Conservation (phyloP, 2,113 vertebrate species). For the Pelobates fuscus region DNA sequence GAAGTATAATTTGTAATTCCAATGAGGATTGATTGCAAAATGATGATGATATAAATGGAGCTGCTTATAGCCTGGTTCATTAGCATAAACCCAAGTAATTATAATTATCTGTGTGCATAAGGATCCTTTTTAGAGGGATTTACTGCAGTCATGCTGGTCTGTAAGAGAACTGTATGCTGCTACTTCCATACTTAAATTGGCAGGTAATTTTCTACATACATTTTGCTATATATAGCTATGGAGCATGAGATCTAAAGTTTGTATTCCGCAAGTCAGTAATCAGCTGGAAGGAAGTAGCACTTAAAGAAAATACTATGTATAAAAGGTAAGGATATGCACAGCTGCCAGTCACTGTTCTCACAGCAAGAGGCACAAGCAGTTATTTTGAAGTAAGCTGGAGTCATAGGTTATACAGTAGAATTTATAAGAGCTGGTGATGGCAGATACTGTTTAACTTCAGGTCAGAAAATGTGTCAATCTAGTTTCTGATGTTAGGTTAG, state of each 20-base stretch:
- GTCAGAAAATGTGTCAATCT: no score
- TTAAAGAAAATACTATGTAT: background rate
- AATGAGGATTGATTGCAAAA: slow-evolving; percentile 28
- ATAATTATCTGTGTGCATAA: slow-evolving; percentile 25
- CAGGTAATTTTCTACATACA: background rate
- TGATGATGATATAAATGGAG: slow-evolving; percentile 11
- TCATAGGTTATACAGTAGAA: no score
- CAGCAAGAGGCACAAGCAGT: background rate
- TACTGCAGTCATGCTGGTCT: slow-evolving; percentile 1
- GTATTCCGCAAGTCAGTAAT: background rate
- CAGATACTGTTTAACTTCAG: no score
- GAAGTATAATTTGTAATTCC: slow-evolving; percentile 1
- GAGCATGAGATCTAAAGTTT: background rate
- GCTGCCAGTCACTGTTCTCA: background rate
- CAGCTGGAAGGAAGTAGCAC: background rate
- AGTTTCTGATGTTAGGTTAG: no score
- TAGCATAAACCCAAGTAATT: slow-evolving; percentile 29
- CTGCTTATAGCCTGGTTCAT: slow-evolving; percentile 13
- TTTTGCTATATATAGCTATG: background rate
- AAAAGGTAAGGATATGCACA: background rate
- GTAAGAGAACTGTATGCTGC: background rate
- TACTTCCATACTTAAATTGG: slow-evolving; percentile 1
- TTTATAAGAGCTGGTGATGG: no score
- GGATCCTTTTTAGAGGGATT: slow-evolving; percentile 11
- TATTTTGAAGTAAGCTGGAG: no score